Conservation (phyloP, 2,113 vertebrate genomes). For the Lates calcarifer region DNA sequence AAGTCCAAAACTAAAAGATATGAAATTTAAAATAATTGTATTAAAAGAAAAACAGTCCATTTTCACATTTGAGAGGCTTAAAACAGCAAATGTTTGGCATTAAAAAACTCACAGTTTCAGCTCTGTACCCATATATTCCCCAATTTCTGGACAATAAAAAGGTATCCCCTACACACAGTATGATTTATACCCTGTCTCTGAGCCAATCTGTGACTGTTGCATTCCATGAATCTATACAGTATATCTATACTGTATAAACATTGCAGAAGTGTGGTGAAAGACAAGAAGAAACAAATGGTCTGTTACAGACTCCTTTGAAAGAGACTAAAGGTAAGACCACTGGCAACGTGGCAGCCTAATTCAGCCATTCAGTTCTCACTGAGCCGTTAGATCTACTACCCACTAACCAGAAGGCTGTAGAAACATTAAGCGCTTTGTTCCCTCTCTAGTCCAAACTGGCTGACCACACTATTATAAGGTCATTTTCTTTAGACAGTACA, state of each 20-base stretch:
- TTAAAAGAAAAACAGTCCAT: background rate
- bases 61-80: background rate
- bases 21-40: too few species aligned
- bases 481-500: slow-evolving; percentile 35
- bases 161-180: background rate
- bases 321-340: slow-evolving; percentile 22
- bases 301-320: background rate
- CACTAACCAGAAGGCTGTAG: slow-evolving; percentile 42
- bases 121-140: background rate
- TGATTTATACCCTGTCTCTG: background rate
- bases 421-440: slow-evolving; percentile 40
- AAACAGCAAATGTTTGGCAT: background rate
- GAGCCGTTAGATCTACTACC: slow-evolving; percentile 43
- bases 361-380: slow-evolving; percentile 20
- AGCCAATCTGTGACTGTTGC: background rate
- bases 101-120: background rate
- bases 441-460: slow-evolving; percentile 29
- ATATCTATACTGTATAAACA: background rate
- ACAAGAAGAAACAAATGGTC: background rate
- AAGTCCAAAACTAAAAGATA: too few species aligned
- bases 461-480: slow-evolving; percentile 37
- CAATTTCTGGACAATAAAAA: background rate
- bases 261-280: background rate
- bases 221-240: background rate
- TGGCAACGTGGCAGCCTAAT: slow-evolving; percentile 15